These are phyloP conservation scores for Polymixis lichenea DNA, from an alignment of 2,888 invertebrate genomes.

Conservation along the genomic window DNA sequence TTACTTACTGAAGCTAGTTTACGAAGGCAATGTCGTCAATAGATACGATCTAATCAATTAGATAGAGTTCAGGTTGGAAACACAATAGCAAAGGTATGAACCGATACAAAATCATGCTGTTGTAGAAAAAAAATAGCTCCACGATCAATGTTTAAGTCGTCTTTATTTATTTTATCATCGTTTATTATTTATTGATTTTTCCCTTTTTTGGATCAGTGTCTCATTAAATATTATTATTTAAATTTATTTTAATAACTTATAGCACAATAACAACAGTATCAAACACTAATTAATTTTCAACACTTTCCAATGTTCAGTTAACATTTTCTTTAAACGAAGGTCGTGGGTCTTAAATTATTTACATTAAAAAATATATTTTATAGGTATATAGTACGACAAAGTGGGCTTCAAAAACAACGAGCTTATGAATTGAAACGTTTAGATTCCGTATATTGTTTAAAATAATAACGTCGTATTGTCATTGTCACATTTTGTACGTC, in stretches of 20 bases:
- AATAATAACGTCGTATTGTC: conserved; percentile 76
- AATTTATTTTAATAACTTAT: conserved; percentile 68
- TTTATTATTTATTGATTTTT: conserved; percentile 75
- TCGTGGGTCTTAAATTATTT: conserved; percentile 79
- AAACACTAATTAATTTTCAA: conserved; percentile 76
- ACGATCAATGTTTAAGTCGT: conserved; percentile 73
- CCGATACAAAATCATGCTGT: conserved; percentile 74
- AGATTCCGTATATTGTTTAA: conserved; percentile 69
- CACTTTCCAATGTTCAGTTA: conserved; percentile 73
- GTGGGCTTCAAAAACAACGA: conserved; percentile 78
- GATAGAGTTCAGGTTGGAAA: conserved; percentile 63
- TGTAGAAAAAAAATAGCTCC: conserved; percentile 90
- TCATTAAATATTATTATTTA: conserved; percentile 75
- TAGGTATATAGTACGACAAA: conserved; percentile 60
- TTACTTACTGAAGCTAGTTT: conserved; percentile 30
- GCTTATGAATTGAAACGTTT: conserved; percentile 63
- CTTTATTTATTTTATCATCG: conserved; percentile 74
- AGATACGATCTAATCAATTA: conserved; percentile 63
- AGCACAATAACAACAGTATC: conserved; percentile 75
- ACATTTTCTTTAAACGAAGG: conserved; percentile 76
- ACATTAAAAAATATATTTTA: conserved; percentile 69
- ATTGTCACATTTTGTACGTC: conserved; percentile 80
- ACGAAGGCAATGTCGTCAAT: conserved; percentile 53
- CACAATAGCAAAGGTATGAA: conserved; percentile 63
- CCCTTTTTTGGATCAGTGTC: conserved; percentile 80